Conservation (phyloP, 2,888 invertebrate species). For the Cheilosia impressa region DNA sequence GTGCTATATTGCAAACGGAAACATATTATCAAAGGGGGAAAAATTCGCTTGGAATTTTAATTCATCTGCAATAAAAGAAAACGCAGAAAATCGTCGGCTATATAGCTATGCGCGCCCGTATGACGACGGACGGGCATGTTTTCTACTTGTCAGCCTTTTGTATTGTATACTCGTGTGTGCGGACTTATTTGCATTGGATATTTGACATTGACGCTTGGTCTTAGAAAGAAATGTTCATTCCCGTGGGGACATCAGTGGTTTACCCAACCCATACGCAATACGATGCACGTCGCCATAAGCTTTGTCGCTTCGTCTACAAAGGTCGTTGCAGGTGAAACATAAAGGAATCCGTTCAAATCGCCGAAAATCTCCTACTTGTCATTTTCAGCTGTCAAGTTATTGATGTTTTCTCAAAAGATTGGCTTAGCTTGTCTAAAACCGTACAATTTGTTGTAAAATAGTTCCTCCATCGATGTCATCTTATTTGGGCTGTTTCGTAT, state of each 20-base stretch:
- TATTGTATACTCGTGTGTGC: conserved; percentile 3
- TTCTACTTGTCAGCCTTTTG: conserved; percentile 22
- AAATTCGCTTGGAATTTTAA: conserved; percentile 52
- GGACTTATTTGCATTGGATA: conserved; percentile 35
- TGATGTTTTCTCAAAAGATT: no score
- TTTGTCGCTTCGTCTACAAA: not conserved
- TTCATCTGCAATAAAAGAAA: conserved; percentile 57
- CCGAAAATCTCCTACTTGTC: no score
- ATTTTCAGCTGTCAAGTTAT: no score
- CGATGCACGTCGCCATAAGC: not conserved
- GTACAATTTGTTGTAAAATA: no score
- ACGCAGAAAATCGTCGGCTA: conserved; percentile 37
- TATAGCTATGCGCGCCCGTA: not conserved
- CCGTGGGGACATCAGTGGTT: not conserved
- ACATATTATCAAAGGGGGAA: conserved; percentile 38
- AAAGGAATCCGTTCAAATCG: no score
- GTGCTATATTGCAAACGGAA: conserved; percentile 55
- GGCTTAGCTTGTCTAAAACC: no score
- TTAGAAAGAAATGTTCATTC: conserved; percentile 14
- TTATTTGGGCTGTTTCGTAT: no score
- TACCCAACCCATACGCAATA: not conserved
- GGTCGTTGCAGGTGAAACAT: not conserved
- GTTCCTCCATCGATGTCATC: no score
- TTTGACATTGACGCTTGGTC: conserved; percentile 28
- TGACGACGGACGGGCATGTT: not conserved